Base-by-base conservation (phyloP, 2,888 invertebrate genomes). In the Ommatoiulus sabulosus region DNA sequence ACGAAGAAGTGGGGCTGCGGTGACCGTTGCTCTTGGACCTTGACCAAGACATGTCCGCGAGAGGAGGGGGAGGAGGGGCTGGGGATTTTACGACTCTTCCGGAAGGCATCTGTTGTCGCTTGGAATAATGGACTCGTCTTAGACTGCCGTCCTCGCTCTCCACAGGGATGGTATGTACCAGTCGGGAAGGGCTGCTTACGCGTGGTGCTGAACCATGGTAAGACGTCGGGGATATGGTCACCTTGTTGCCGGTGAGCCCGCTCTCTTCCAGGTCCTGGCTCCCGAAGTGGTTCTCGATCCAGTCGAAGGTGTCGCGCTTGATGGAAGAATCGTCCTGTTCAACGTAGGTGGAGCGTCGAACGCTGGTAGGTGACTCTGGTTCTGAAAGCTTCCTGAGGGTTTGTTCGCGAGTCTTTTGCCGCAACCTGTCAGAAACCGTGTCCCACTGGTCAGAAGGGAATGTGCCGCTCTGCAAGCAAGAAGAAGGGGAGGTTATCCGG, bases 221-320 rank as follows among this genome's bases (percentile, higher is more conserved):
- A 24, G 48, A 57, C 10, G 87, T 10, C 3, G 44, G 63, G 4
- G 87, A 35, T 15, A 52, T 57, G 87, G 87, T 87, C 12, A 44
- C 72, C 15, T 44, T n/a, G 8, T 44, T 17, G 7, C 84, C 44
- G 8, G 80, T 80, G 3, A 88, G 46, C 6, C 89, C 89, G 15
- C 20, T 52, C 15, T 89, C 89, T 8, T 87, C 87, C 10, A 89
- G 63, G 72, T 89, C 89, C 46, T 89, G 89, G 46, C 89, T 89
- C 44, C 89, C 89, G 35, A 89, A 89, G 72, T 89, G 89, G 43
- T 87, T 87, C 43, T 89, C 52, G 44, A 89, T 63, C 89, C 89
- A 89, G 84, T 85, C 46, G 57, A 57, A 87, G 10, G 89, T 89
- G 15, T 89, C 63, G 6, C 72, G 72, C 72, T 72, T 72, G 20